Base-by-base conservation (phyloP, 1,140 invertebrate species). In the Ceratina japonica region DNA sequence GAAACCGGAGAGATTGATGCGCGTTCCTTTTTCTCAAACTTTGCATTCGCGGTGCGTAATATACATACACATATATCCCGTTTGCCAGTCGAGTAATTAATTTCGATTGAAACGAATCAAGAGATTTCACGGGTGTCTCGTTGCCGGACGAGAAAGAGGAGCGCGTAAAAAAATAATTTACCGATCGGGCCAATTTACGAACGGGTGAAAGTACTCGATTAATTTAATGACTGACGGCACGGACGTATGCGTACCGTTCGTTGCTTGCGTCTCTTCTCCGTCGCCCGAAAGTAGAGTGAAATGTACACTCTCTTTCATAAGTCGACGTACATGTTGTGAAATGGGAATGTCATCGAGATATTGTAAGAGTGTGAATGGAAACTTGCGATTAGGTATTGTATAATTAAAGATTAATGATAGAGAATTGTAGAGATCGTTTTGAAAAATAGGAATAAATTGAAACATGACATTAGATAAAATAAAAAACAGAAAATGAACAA, bases 131-230 rank as follows among this genome's bases (percentile, higher is more conserved):
- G 63, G 49, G 10, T 49, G 61, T 74, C 44, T 52, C 59, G 44
- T 66, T 44, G 51, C 10, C 73, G 3, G 2, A 24, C 13, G 7
- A 15, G 22, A n/a, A 18, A n/a, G 54, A 18, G 20, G 49, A 52
- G 62, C 13, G 63, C 31, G 63, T 24, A 59, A 68, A 69, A 56
- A 37, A 37, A 61, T 75, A 37, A 56, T 75, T 65, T 27, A 27
- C 51, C n/a, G 71, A 69, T 69, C 49, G 22, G 10, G 58, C 44
- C 61, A 74, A 74, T 64, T 74, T 74, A 51, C 72, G 49, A 51
- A 37, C 62, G 31, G 73, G 73, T 75, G 73, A 75, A 75, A 75
- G 73, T 75, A 63, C 22, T 59, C 73, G 52, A 75, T 75, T 75
- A 75, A 75, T 66, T 66, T 64, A 52, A 54, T 27, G 37, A 64